Percentiles rank a stretch among this genome's conserved stretches.
These are phyloP conservation scores for Sebastes matsubarae DNA, from an alignment of 2,797 vertebrate genomes.

Conservation along the genomic window DNA sequence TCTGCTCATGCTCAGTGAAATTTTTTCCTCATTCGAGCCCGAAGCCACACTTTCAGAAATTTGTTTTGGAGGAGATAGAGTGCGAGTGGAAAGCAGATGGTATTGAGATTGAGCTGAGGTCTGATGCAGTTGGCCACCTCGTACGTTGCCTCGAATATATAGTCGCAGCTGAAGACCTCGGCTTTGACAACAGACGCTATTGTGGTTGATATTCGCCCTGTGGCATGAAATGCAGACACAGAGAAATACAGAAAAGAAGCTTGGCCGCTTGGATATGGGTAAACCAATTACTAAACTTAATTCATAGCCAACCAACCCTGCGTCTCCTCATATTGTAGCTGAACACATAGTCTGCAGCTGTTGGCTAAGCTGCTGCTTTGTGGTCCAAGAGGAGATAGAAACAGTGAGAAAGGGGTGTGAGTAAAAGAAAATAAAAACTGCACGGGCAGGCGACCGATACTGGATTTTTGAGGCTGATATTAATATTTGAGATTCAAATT, in stretches of 20 bases:
- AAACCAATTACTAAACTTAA: constrained; percentile 42
- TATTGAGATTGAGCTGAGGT: constrained; percentile 67
- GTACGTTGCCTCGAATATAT: constrained; percentile 44
- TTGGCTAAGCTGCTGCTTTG: constrained; percentile 30
- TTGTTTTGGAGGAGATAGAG: constrained; percentile 57
- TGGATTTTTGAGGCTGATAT: background rate
- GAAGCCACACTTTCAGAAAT: constrained; percentile 56
- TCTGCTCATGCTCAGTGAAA: constrained; percentile 41
- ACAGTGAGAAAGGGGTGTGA: background rate
- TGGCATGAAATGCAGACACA: constrained; percentile 31
- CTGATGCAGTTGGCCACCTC: constrained; percentile 61
- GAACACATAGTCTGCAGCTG: constrained; percentile 55
- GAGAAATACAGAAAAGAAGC: constrained; percentile 34
- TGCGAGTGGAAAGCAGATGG: constrained; percentile 74
- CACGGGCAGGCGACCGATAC: background rate
- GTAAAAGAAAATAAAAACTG: background rate
- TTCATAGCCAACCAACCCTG: constrained; percentile 34
- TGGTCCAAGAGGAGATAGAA: constrained; percentile 26
- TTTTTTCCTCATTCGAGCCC: constrained; percentile 48
- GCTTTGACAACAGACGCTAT: constrained; percentile 51
- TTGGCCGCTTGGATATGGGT: constrained; percentile 28
- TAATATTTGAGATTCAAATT: background rate
- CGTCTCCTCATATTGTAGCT: constrained; percentile 41
- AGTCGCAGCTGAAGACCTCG: constrained; percentile 43
- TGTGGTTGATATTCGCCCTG: constrained; percentile 52